Evolutionary conservation across 2,797 vertebrate genomes (phyloP).

Genomic region (Crax fasciolata): DNA sequence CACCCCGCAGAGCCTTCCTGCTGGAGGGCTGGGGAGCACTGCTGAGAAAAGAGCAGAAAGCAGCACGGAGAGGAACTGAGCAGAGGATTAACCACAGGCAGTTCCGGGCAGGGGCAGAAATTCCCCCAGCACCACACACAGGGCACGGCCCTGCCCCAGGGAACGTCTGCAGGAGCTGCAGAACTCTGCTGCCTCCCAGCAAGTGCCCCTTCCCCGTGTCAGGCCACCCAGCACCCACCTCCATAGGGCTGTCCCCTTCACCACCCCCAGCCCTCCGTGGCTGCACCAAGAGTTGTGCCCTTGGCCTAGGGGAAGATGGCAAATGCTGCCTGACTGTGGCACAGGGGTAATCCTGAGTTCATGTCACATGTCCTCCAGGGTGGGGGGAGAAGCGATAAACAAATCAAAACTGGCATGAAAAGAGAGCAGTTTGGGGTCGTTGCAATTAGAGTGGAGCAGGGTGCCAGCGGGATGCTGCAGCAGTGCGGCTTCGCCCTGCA

Average conservation of each 20-base stretch:
- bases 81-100: not conserved
- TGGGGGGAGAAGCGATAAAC: fast-evolving
- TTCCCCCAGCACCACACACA: not conserved
- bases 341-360: fast-evolving
- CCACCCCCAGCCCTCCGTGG: not conserved
- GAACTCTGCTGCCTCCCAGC: not conserved
- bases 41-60: not conserved
- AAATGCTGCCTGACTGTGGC: fast-evolving
- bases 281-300: fast-evolving
- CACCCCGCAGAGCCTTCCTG: not conserved
- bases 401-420: not conserved
- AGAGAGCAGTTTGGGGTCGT: not conserved
- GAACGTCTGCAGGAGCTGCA: not conserved
- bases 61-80: not conserved
- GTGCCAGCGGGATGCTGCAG: not conserved
- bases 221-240: too few relatives aligned
- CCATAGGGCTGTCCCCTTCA: fast-evolving
- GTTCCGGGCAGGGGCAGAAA: not conserved
- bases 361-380: fast-evolving
- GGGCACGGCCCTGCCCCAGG: not conserved
- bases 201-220: not conserved
- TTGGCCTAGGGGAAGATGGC: fast-evolving
- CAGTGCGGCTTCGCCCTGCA: not conserved
- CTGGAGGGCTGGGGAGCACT: not conserved
- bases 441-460: not conserved